Evolutionary conservation across 2,113 vertebrate genomes (phyloP), one percentile per base, ranked within the genome.

Genomic region (Corydoras sp.): DNA sequence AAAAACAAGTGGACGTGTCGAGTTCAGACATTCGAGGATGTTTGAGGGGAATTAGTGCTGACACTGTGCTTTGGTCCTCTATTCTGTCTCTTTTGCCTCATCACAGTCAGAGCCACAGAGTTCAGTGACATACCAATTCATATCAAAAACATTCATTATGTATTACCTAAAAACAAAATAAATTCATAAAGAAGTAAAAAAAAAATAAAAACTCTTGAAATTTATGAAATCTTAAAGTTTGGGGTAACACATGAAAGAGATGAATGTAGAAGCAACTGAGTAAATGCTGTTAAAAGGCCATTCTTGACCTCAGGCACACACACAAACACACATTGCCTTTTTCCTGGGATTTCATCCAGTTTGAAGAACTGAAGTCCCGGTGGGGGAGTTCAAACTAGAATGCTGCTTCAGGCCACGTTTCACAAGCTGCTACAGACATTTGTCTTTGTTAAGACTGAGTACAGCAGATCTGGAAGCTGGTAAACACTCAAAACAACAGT

Each of bases 251-350:
- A n/a, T n/a, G 12, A n/a, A 7, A 50, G 24, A 51, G 63, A 65
- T 9, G 12, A 71, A 61, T 59, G 50, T 14, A 68, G 69, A 55
- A 43, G 53, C 43, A 63, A 62, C 48, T 9, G 35, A 56, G n/a
- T 12, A 53, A n/a, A 55, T 69, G 71, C 54, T 67, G 60, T 58
- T 13, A 35, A 76, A 76, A 79, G 58, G 71, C 63, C 74, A 69
- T 50, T 50, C 43, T 43, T 56, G 13, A 65, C 74, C 77, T 31
- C 51, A 58, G 62, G 74, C 61, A 32, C 59, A 31, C 50, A 13
- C 51, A 54, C 50, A 55, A 30, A 63, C 61, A 56, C 15, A 63
- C 53, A 58, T 11, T 6, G 35, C 15, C 31, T 54, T 49, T 32
- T 62, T 32, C 58, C 58, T 50, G 31, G 64, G 8, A 68, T 56